phyloP scores from a whole-genome alignment of 2,888 invertebrate species.

The Euzetes globulus region DNA sequence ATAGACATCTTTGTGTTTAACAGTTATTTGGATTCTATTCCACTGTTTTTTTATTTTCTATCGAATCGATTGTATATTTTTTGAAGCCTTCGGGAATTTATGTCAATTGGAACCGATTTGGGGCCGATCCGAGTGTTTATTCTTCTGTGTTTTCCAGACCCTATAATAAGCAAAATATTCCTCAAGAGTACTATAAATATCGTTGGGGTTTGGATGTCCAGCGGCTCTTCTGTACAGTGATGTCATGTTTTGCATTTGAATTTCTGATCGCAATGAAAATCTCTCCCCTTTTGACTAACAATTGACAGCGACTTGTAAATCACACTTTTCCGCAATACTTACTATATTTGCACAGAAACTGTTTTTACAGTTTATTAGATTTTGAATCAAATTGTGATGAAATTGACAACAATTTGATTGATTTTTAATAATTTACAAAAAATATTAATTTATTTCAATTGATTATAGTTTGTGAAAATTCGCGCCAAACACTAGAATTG shows the following conservation, averaged over 20 bases:
- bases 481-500: neutral
- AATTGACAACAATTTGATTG: too few species aligned
- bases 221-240: neutral
- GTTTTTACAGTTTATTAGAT: neutral
- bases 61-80: neutral
- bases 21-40: neutral
- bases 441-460: neutral
- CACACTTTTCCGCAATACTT: neutral
- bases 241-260: conserved; percentile 23
- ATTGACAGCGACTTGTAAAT: neutral
- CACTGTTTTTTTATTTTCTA: neutral
- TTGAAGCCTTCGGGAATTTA: neutral
- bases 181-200: conserved; percentile 26
- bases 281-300: neutral
- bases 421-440: too few species aligned
- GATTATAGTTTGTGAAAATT: neutral
- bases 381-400: too few species aligned
- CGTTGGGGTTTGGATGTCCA: neutral
- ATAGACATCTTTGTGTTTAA: neutral
- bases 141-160: neutral
- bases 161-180: conserved; percentile 28
- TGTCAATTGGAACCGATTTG: neutral
- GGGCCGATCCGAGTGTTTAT: neutral
- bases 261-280: neutral
- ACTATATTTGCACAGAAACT: neutral